Conservation (phyloP, 2,797 vertebrate genomes). For the Lepilemur septentrionalis region DNA sequence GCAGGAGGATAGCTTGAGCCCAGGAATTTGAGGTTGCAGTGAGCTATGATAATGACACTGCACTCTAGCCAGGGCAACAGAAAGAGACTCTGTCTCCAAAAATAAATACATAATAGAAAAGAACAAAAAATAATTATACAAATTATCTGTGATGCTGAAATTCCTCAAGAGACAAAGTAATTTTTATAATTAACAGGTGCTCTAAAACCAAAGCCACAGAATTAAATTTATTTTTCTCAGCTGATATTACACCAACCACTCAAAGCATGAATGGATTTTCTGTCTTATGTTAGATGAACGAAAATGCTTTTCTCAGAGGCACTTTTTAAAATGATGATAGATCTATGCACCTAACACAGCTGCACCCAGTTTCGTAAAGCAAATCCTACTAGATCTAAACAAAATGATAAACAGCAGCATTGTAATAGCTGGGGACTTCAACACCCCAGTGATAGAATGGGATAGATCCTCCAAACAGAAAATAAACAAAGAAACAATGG, state of each 20-base stretch:
- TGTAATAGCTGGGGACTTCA: too few species aligned
- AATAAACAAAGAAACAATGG: too few species aligned
- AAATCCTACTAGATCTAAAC: too few species aligned
- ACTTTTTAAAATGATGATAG: neutral
- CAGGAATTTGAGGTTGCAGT: neutral
- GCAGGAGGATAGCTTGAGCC: neutral
- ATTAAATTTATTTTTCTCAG: conserved; percentile 32
- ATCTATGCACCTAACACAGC: too few species aligned
- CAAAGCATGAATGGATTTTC: conserved; percentile 11
- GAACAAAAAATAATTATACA: neutral
- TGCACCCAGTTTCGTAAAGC: too few species aligned
- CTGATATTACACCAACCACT: neutral
- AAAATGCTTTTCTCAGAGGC: neutral
- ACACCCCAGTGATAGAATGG: too few species aligned
- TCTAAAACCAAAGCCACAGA: conserved; percentile 43
- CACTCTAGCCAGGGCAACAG: neutral
- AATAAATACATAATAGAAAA: neutral
- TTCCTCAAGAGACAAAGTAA: conserved; percentile 24
- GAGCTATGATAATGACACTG: neutral
- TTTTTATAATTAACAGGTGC: conserved; percentile 44
- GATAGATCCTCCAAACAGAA: too few species aligned
- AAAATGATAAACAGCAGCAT: too few species aligned
- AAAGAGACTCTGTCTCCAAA: neutral
- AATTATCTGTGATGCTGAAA: conserved; percentile 26
- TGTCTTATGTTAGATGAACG: conserved; percentile 5